phyloP scores from a whole-genome alignment of 2,113 vertebrate genomes.

The Pavo muticus region DNA sequence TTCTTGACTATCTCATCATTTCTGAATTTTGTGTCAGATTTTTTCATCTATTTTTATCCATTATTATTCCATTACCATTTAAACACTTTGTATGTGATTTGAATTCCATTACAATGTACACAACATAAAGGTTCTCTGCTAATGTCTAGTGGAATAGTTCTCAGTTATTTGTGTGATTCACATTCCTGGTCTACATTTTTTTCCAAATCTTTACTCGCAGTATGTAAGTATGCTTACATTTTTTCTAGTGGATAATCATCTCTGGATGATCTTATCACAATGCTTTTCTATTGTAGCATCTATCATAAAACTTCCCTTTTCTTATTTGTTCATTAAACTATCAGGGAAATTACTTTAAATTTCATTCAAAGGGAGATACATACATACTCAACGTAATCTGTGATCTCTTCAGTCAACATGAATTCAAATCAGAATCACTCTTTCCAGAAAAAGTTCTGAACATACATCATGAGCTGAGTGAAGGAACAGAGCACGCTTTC shows the following conservation, averaged over 20 bases:
- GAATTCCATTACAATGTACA: not conserved
- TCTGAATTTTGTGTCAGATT: not conserved
- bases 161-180: not conserved
- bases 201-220: not conserved
- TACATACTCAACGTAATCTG: not conserved
- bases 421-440: not conserved
- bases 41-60: not conserved
- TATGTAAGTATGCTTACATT: not conserved
- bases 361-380: not conserved
- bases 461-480: not conserved
- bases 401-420: not conserved
- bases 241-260: not conserved
- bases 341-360: not conserved
- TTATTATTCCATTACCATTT: not conserved
- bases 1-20: not conserved
- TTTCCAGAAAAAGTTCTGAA: not conserved
- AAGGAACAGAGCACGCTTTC: too few relatives aligned
- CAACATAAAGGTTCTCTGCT: not conserved
- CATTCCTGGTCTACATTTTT: not conserved
- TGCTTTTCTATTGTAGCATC: not conserved
- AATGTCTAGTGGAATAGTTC: not conserved
- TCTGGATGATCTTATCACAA: not conserved
- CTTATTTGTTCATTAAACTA: not conserved
- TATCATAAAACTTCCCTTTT: not conserved
- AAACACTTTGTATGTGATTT: not conserved